Evolutionary conservation across 2,888 invertebrate species (phyloP), one percentile per base, ranked within the genome.

Genomic region (Dynastes hyllus): DNA sequence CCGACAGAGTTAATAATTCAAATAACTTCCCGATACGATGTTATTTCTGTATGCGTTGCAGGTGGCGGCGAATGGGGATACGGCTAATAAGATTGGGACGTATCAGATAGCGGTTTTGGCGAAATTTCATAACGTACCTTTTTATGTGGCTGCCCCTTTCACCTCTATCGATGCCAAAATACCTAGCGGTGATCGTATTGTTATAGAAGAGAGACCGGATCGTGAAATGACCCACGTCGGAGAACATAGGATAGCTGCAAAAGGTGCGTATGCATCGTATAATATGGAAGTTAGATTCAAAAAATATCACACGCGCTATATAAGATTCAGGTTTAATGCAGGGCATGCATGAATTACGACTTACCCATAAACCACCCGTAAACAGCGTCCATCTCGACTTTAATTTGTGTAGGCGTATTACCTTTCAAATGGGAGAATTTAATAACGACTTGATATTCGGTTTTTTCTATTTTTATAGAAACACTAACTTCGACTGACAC

Each of bases 51-150:
- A 13, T 40, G 80, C 50, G 77, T 78, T 81, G 53, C 84, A 94
- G 94, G 94, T 98, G 50, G 97, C 96, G 13, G 94, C 95, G 1
- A 99, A 99, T 89, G 99, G 99, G 0, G 99, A 99, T 88, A 98
- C 98, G 0, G 99, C 99, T 0, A 99, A 99, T 88, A 99, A 99
- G 92, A 98, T 99, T 87, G 99, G 98, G 85, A 97, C 97, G 13
- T 97, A 97, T 88, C 97, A 97, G 91, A 95, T 99, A 86, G 98
- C 98, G 0, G 95, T 99, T 70, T 91, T 96, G 66, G 98, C 98
- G 0, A 95, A 96, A 86, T 91, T 97, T 89, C 98, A 99, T 87
- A 92, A 92, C 50, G 95, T 99, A 80, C 97, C 98, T 77, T 99
- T 99, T 89, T 99, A 96, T 89, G 94, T 99, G 29, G 98, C 98